These are phyloP conservation scores for Augiades crinisus DNA, from an alignment of 2,888 invertebrate genomes.

Conservation along the genomic window DNA sequence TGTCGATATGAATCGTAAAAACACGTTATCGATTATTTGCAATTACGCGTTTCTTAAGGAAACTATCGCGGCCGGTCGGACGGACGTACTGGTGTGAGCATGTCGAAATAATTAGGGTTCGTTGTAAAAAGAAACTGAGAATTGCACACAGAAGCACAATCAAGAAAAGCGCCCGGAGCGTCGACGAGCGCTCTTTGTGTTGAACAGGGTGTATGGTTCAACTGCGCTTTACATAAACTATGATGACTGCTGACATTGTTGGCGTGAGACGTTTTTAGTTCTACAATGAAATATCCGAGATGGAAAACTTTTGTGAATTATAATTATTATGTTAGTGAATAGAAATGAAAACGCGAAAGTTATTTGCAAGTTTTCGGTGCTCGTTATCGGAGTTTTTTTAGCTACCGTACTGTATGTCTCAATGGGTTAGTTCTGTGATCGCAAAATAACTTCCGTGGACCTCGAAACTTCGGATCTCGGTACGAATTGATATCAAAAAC, in stretches of 20 bases:
- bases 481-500: too few relatives aligned
- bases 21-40: constrained; percentile 14
- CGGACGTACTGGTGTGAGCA: constrained; percentile 12
- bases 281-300: constrained; percentile 19
- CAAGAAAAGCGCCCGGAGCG: constrained; percentile 26
- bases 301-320: constrained; percentile 13
- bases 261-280: constrained; percentile 20
- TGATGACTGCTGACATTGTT: constrained; percentile 22
- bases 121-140: constrained; percentile 22
- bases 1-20: constrained; percentile 13
- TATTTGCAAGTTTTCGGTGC: too few relatives aligned
- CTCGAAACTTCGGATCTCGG: too few relatives aligned
- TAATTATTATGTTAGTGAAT: too few relatives aligned
- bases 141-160: constrained; percentile 22
- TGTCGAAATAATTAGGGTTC: constrained; percentile 25
- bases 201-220: constrained; percentile 20
- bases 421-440: too few relatives aligned
- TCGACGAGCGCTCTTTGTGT: constrained; percentile 21
- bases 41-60: constrained; percentile 15
- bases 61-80: constrained; percentile 20
- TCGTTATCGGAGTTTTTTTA: too few relatives aligned
- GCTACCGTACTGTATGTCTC: too few relatives aligned
- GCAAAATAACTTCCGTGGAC: too few relatives aligned
- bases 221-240: constrained; percentile 25
- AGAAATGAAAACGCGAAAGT: too few relatives aligned